Conservation (phyloP, 2,888 invertebrate species). For the Acrobeloides nanus region DNA sequence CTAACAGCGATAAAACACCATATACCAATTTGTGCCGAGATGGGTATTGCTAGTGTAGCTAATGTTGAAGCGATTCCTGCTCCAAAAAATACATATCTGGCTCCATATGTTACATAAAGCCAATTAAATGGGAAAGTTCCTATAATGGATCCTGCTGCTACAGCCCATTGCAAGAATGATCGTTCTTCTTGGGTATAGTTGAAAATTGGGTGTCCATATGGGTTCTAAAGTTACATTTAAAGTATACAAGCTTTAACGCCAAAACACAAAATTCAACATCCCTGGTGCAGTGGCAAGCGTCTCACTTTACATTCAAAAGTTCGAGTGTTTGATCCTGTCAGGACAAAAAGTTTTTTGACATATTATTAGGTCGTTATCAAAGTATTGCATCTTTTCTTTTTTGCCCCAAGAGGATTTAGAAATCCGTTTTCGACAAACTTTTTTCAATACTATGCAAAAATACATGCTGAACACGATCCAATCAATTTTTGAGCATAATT, state of each 20-base stretch:
- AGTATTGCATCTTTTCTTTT: too few relatives aligned
- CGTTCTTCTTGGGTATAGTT: constrained; percentile 27
- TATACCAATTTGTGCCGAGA: constrained; percentile 9
- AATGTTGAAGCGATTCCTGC: constrained; percentile 14
- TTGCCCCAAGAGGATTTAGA: too few relatives aligned
- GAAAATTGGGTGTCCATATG: constrained; percentile 1
- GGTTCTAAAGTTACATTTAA: neutral
- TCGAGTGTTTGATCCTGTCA: too few relatives aligned
- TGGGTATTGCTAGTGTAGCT: constrained; percentile 13
- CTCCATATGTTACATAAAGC: constrained; percentile 36
- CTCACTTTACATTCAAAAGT: too few relatives aligned
- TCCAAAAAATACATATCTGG: constrained; percentile 23
- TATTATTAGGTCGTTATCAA: too few relatives aligned
- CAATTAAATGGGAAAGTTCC: constrained; percentile 42
- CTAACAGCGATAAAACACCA: constrained; percentile 14
- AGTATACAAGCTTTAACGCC: neutral
- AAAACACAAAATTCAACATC: neutral
- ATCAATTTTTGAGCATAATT: too few relatives aligned
- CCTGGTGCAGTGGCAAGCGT: too few relatives aligned
- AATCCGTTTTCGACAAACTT: too few relatives aligned
- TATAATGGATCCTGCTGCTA: constrained; percentile 36
- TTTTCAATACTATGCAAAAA: too few relatives aligned
- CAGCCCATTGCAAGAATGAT: constrained; percentile 34
- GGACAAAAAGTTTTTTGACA: too few relatives aligned
- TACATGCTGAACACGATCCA: too few relatives aligned